These are phyloP conservation scores for Sympetrum striolatum DNA, from an alignment of 2,888 invertebrate genomes.

Conservation along the genomic window DNA sequence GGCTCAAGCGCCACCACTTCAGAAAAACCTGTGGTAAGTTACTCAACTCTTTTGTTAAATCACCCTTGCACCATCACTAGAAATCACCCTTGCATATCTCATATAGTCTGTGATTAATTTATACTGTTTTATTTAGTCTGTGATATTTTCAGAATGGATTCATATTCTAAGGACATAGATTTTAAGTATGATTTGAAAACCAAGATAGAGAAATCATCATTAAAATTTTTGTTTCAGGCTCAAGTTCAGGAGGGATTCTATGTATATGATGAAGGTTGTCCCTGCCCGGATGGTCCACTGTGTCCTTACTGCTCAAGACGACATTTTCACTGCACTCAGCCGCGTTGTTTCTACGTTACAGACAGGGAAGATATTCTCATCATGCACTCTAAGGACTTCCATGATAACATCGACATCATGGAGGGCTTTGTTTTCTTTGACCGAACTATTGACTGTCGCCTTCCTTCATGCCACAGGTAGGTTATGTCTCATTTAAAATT, in stretches of 20 bases:
- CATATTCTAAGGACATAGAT: too few relatives aligned
- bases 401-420: conserved; percentile 79
- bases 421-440: conserved; percentile 89
- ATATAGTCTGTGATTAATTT: too few relatives aligned
- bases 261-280: conserved; percentile 52
- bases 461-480: conserved; percentile 67
- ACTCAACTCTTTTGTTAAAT: background rate
- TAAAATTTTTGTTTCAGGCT: conserved; percentile 47
- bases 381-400: conserved; percentile 85
- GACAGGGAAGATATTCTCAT: conserved; percentile 79
- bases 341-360: conserved; percentile 81
- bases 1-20: conserved; percentile 45
- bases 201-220: background rate
- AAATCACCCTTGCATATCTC: background rate
- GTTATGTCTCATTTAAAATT: background rate
- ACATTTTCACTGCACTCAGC: conserved; percentile 87
- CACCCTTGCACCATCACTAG: background rate
- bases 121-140: too few relatives aligned
- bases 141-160: too few relatives aligned
- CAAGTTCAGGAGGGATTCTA: conserved; percentile 56
- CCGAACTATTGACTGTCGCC: conserved; percentile 72
- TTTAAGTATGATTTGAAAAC: background rate
- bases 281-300: conserved; percentile 73
- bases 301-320: conserved; percentile 74
- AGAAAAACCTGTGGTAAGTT: conserved; percentile 1